Percentiles rank a stretch among this genome's conserved stretches.
Conservation (phyloP, 2,888 invertebrate species). For the Scaptodrosophila latifasciaeformis region DNA sequence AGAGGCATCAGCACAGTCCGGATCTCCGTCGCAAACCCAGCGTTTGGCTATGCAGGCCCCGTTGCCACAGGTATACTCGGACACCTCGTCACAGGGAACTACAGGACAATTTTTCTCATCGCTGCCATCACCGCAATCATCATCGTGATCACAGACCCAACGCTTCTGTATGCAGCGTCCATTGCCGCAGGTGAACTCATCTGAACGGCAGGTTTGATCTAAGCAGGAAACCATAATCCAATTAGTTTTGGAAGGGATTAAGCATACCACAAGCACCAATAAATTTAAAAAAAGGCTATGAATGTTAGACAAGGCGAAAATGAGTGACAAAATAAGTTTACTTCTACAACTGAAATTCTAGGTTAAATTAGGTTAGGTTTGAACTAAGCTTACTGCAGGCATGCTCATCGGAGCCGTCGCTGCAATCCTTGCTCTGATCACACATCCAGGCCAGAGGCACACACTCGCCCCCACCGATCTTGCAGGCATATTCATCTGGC, state of each 20-base stretch:
- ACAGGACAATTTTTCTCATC: constrained; percentile 88
- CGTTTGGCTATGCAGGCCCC: constrained; percentile 88
- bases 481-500: constrained; percentile 91
- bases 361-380: too few relatives aligned
- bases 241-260: constrained; percentile 32
- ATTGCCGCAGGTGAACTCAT: constrained; percentile 94
- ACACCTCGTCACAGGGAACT: constrained; percentile 82
- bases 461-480: constrained; percentile 88
- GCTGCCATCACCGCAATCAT: constrained; percentile 90
- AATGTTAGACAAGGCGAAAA: too few relatives aligned
- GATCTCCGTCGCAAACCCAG: constrained; percentile 93
- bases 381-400: constrained; percentile 87
- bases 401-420: constrained; percentile 92
- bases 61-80: constrained; percentile 87
- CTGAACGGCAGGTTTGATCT: constrained; percentile 95
- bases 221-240: not conserved
- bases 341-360: too few relatives aligned
- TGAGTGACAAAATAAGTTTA: too few relatives aligned
- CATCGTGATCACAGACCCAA: constrained; percentile 92
- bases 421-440: constrained; percentile 91
- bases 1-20: constrained; percentile 88
- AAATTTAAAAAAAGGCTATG: constrained; percentile 6
- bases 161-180: constrained; percentile 91
- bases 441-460: constrained; percentile 96
- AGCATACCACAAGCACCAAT: constrained; percentile 5